phyloP scores from a whole-genome alignment of 2,888 invertebrate genomes.

The Tyria jacobaeae region DNA sequence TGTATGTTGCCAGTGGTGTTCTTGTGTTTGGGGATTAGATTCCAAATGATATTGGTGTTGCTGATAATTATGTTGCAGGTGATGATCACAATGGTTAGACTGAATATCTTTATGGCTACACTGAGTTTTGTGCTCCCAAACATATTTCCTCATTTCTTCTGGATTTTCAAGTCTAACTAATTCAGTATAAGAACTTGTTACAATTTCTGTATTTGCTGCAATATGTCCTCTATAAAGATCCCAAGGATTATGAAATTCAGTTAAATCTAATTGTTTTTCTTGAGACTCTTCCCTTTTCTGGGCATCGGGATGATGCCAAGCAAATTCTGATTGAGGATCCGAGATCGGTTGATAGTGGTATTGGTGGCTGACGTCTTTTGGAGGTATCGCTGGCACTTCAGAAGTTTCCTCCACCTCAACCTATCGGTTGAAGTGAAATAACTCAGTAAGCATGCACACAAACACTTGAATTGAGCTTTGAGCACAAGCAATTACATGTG shows the following conservation, averaged over 20 bases:
- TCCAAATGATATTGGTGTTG: constrained; percentile 42
- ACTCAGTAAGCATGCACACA: constrained; percentile 80
- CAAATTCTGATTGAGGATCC: constrained; percentile 79
- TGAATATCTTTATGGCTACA: constrained; percentile 36
- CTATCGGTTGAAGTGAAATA: constrained; percentile 81
- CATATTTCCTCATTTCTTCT: constrained; percentile 70
- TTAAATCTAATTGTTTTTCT: constrained; percentile 59
- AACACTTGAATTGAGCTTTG: constrained; percentile 78
- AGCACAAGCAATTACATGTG: constrained; percentile 63
- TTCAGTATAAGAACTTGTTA: constrained; percentile 38
- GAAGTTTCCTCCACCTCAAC: constrained; percentile 67
- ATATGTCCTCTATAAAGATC: constrained; percentile 88
- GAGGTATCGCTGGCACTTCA: constrained; percentile 65
- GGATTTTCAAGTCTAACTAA: constrained; percentile 54
- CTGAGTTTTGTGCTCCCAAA: constrained; percentile 66
- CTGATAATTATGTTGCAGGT: constrained; percentile 28
- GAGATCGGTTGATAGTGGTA: constrained; percentile 69
- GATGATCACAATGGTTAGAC: constrained; percentile 35
- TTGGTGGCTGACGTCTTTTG: constrained; percentile 64
- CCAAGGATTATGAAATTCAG: constrained; percentile 90
- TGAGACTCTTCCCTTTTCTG: constrained; percentile 58
- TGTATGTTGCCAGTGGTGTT: constrained; percentile 9
- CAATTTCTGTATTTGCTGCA: constrained; percentile 63
- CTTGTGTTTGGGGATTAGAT: constrained; percentile 9
- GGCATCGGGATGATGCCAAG: constrained; percentile 78